Conservation (phyloP, 2,888 invertebrate species). For the Muscina levida region DNA sequence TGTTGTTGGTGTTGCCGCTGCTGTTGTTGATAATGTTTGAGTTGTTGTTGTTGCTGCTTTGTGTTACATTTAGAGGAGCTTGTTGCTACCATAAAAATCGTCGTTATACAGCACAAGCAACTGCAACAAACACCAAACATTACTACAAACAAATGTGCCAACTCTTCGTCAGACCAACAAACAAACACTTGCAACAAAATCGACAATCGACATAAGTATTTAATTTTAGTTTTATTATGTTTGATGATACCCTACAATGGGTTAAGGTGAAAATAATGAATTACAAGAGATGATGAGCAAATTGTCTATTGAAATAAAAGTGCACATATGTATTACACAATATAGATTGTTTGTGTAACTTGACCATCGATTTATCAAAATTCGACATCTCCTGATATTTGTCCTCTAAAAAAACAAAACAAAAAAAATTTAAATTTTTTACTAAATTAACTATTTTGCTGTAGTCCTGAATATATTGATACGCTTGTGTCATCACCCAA, state of each 20-base stretch:
- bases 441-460: no score
- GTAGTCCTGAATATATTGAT: no score
- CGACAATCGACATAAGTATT: constrained; percentile 63
- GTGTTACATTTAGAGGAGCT: constrained; percentile 65
- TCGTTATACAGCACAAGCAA: constrained; percentile 52
- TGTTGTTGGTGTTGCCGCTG: constrained; percentile 1
- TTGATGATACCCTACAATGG: constrained; percentile 17
- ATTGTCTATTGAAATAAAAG: no score
- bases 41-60: constrained; percentile 32
- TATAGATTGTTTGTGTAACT: no score
- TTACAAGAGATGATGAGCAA: no score
- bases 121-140: constrained; percentile 38
- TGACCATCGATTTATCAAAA: no score
- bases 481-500: no score
- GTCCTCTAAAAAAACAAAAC: no score
- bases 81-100: constrained; percentile 62
- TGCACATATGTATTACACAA: no score
- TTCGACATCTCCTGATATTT: no score
- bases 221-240: constrained; percentile 64
- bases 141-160: background rate
- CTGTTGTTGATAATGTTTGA: constrained; percentile 15
- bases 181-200: constrained; percentile 42
- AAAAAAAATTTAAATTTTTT: no score
- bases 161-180: background rate
- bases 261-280: background rate